These are phyloP conservation scores for Dendropsophus ebraccatus DNA, from an alignment of 2,113 vertebrate genomes.

Conservation along the genomic window DNA sequence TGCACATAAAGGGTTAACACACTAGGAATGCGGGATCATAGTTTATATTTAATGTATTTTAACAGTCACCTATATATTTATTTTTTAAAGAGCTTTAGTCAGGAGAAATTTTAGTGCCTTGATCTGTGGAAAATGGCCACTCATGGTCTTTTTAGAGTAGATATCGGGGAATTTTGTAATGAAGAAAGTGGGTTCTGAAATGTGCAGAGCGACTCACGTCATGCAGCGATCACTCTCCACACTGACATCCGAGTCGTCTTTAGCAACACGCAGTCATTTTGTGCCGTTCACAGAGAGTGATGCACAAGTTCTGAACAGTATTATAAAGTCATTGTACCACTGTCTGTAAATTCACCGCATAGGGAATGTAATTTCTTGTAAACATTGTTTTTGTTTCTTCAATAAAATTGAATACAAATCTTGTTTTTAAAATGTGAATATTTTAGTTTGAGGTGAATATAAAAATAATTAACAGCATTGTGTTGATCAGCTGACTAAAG, in stretches of 20 bases:
- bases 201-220: not conserved
- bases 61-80: slow-evolving; percentile 26
- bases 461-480: not conserved
- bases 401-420: slow-evolving; percentile 21
- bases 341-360: slow-evolving; percentile 17
- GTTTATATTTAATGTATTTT: slow-evolving; percentile 5
- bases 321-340: slow-evolving; percentile 29
- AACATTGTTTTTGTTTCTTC: slow-evolving; percentile 4
- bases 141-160: slow-evolving; percentile 1
- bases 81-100: slow-evolving; percentile 29
- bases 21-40: not conserved
- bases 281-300: not conserved
- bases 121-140: not conserved
- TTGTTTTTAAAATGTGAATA: not conserved
- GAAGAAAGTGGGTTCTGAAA: not conserved
- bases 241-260: not conserved
- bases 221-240: not conserved
- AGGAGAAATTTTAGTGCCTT: slow-evolving; percentile 30
- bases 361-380: not conserved
- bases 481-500: no score
- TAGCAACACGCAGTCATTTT: not conserved
- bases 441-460: not conserved
- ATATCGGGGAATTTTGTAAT: slow-evolving; percentile 2
- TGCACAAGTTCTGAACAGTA: slow-evolving; percentile 1
- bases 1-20: slow-evolving; percentile 11